Evolutionary conservation across 2,797 vertebrate species (phyloP), one percentile per base, ranked within the genome.

Genomic region (Hydrophis major): DNA sequence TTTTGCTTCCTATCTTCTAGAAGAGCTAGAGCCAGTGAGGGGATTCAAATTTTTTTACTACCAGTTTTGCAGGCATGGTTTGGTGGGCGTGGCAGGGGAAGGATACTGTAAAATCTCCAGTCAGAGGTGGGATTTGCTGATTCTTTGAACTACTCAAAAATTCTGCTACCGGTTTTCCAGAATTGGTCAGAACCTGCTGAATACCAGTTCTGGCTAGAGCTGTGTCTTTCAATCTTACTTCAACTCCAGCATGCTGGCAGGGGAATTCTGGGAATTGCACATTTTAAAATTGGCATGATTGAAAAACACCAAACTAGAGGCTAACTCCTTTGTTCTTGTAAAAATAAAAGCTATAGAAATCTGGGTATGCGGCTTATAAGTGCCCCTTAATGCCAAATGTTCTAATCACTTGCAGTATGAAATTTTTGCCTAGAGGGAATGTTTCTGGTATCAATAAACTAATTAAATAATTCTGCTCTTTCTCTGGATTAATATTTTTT

Each of bases 351-450:
- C 37, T 47, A 47, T 6, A 47, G 22, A 83, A 83, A 47, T 83
- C 20, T 83, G 37, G 10, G 37, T 11, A 42, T 83, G 22, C 3
- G 8, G 20, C 74, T 83, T 25, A 42, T 42, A 12, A 25, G 20
- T 47, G 18, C 20, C 37, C 3, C 74, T 13, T 83, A 47, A 83
- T 69, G 57, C n/a, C 53, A 86, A 63, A 0, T 0, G 20, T 86
- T 13, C 22, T 0, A 83, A 56, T 89, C 47, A 12, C 42, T 25
- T 89, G 18, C 28, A 32, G 56, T 1, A 69, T 89, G 56, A 16
- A 28, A 89, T 47, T 47, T 0, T 0, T 87, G 63, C 11, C 91
- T 78, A 18, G 13, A 25, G 94, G 55, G 56, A 92, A 69, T 6
- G 60, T 32, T 61, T 53, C 28, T 66, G 47, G 0, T 3, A 37